These are phyloP conservation scores for Heliocidaris tuberculata DNA, from an alignment of 35 echinoderm and acorn worm genomes.

Conservation along the genomic window DNA sequence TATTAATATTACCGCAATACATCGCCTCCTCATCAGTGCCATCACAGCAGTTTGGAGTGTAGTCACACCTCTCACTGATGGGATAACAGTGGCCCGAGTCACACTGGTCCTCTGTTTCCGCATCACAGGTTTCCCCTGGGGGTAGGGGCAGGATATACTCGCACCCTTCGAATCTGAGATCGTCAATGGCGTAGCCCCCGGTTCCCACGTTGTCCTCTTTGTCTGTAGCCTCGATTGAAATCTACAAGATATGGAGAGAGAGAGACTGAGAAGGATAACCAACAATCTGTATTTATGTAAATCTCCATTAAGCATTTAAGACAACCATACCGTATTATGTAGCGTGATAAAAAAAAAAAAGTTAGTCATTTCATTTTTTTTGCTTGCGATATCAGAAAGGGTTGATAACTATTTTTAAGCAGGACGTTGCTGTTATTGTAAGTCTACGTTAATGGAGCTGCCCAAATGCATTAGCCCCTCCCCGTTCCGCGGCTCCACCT, in stretches of 20 bases:
- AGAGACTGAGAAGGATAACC: background rate
- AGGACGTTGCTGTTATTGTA: too few species aligned
- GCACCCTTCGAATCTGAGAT: slow-evolving; percentile 77
- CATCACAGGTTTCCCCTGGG: slow-evolving; percentile 33
- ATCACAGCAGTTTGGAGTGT: slow-evolving; percentile 76
- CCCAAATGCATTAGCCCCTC: too few species aligned
- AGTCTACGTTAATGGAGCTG: too few species aligned
- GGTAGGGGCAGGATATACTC: slow-evolving; percentile 46
- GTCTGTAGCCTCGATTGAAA: slow-evolving; percentile 65
- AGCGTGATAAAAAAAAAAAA: too few species aligned
- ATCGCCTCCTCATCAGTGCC: slow-evolving; percentile 63
- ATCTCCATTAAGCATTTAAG: too few species aligned
- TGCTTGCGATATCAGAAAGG: too few species aligned
- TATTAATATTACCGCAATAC: background rate
- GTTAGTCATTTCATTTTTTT: too few species aligned
- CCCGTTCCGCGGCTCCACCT: too few species aligned
- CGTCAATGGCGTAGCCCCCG: slow-evolving; percentile 81
- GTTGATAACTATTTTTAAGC: too few species aligned
- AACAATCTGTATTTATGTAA: too few species aligned
- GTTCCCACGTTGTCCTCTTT: slow-evolving; percentile 17
- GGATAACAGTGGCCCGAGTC: slow-evolving; percentile 76
- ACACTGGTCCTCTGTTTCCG: slow-evolving; percentile 53
- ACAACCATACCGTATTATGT: too few species aligned
- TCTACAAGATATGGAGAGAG: slow-evolving; percentile 17
- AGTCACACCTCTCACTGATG: slow-evolving; percentile 62